Evolutionary conservation across 2,888 invertebrate species (phyloP).

Genomic region (Mythimna impura): DNA sequence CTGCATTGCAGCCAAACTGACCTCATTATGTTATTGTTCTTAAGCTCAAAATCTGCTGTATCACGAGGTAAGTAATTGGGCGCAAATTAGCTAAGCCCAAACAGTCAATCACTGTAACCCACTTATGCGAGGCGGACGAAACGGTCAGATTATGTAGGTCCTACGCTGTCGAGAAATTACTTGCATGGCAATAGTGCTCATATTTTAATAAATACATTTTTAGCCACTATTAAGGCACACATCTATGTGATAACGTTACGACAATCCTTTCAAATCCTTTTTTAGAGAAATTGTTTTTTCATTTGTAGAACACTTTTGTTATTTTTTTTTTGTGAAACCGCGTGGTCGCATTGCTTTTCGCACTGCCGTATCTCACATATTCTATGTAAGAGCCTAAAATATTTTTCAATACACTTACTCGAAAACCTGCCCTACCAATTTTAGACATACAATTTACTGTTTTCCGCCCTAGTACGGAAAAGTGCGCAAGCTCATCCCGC

Average conservation of each 20-base stretch:
- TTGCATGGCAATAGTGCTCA: not conserved
- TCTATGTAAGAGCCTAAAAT: not conserved
- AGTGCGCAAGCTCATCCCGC: too few relatives aligned
- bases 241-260: too few relatives aligned
- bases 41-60: constrained; percentile 71
- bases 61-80: constrained; percentile 82
- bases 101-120: constrained; percentile 76
- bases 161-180: not conserved
- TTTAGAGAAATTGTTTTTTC: too few relatives aligned
- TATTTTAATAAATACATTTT: not conserved
- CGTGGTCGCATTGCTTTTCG: not conserved
- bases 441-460: too few relatives aligned
- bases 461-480: too few relatives aligned
- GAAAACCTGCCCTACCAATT: too few relatives aligned
- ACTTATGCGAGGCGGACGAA: constrained; percentile 46
- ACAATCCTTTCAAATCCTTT: too few relatives aligned
- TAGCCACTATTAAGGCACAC: not conserved
- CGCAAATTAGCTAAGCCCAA: constrained; percentile 79
- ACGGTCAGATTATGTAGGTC: constrained; percentile 19
- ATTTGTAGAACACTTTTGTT: too few relatives aligned
- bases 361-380: too few relatives aligned
- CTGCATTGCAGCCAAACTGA: constrained; percentile 67
- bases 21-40: constrained; percentile 66
- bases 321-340: too few relatives aligned
- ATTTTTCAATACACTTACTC: too few relatives aligned